Evolutionary conservation across 2,888 invertebrate species (phyloP).

Genomic region (Elysia crispata): DNA sequence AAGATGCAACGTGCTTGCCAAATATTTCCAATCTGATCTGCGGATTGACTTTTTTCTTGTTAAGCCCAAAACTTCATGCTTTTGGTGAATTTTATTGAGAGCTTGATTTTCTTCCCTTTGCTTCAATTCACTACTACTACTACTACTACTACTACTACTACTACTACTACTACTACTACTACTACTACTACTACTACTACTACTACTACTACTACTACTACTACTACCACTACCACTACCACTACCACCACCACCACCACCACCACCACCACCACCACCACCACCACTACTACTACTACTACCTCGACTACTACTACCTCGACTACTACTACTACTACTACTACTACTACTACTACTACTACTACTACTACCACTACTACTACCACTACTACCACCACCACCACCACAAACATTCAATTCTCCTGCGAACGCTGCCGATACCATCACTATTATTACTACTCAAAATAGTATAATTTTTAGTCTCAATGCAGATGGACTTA

Average conservation of each 20-base stretch:
- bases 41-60: no score
- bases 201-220: neutral
- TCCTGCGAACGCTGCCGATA: neutral
- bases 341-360: neutral
- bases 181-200: slow-evolving; percentile 18
- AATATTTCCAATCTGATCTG: no score
- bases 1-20: no score
- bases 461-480: no score
- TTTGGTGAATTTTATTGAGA: neutral
- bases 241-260: neutral
- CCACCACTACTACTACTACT: slow-evolving; percentile 16
- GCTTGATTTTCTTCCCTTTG: neutral
- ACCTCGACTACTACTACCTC: slow-evolving; percentile 1
- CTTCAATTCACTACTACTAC: neutral
- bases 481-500: no score
- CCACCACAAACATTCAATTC: neutral
- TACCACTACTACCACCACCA: neutral
- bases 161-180: neutral
- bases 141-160: slow-evolving; percentile 16
- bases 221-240: neutral
- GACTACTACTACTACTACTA: neutral
- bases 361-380: neutral
- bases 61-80: no score
- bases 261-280: neutral
- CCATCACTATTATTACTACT: neutral